Evolutionary conservation across 2,888 invertebrate genomes (phyloP).

Genomic region (Pasiphila rectangulata): DNA sequence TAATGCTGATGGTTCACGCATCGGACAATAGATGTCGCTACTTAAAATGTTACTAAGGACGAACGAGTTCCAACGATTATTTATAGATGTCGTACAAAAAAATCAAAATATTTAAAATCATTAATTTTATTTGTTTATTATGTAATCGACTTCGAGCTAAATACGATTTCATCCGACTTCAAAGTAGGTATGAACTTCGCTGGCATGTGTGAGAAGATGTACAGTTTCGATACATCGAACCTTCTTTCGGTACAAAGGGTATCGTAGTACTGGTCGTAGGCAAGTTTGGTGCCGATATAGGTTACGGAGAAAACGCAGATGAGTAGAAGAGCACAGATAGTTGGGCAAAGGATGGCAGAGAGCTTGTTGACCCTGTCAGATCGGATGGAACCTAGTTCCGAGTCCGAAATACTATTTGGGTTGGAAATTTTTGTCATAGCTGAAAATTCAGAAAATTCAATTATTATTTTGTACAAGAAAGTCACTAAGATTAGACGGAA

Average conservation of each 20-base stretch:
- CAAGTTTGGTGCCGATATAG: constrained; percentile 57
- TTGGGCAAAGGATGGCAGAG: constrained; percentile 62
- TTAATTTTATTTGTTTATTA: neutral
- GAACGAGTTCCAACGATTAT: no score
- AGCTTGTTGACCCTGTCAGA: constrained; percentile 47
- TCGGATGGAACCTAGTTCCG: constrained; percentile 52
- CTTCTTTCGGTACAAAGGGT: constrained; percentile 48
- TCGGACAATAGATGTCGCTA: neutral
- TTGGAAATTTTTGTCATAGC: constrained; percentile 56
- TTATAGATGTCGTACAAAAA: no score
- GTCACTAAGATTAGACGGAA: neutral
- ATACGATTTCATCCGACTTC: neutral
- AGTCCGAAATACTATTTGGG: constrained; percentile 49
- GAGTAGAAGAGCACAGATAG: constrained; percentile 59
- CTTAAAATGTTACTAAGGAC: no score
- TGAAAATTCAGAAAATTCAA: constrained; percentile 33
- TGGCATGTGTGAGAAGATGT: constrained; percentile 40
- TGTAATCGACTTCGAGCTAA: neutral
- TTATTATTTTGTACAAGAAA: neutral
- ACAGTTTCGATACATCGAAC: constrained; percentile 53
- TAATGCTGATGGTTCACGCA: neutral
- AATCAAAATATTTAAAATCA: no score
- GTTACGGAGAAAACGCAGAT: constrained; percentile 52
- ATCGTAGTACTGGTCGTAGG: constrained; percentile 62
- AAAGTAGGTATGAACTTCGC: neutral